A percentile compares a stretch with the other conserved stretches of the same genome.
Evolutionary conservation across 1,140 invertebrate species (phyloP).

Genomic region (Hirudo medicinalis): DNA sequence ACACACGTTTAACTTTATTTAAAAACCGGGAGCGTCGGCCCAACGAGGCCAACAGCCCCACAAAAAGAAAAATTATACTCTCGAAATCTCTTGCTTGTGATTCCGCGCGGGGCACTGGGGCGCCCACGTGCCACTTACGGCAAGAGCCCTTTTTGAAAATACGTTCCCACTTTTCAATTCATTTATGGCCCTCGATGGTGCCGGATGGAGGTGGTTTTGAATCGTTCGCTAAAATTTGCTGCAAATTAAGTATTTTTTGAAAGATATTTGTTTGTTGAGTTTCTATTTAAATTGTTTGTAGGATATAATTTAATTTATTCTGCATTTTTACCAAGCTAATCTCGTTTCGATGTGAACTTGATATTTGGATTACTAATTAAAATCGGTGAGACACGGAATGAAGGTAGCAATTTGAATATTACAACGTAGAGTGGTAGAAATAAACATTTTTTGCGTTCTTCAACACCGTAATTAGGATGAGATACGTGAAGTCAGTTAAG

Average conservation of each 20-base stretch:
- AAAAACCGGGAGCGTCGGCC: slow-evolving; percentile 7
- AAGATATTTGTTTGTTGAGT: not conserved
- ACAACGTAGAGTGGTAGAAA: no score
- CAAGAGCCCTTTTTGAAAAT: slow-evolving; percentile 23
- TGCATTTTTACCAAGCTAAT: no score
- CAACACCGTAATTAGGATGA: no score
- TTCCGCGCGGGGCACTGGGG: slow-evolving; percentile 18
- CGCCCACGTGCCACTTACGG: slow-evolving; percentile 20
- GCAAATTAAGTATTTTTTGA: not conserved
- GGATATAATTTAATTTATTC: no score
- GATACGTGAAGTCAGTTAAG: no score
- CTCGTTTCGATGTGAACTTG: no score
- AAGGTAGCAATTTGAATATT: no score
- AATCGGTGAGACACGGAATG: no score
- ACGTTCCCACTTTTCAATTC: not conserved
- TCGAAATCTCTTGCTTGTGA: slow-evolving; percentile 25
- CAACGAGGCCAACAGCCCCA: slow-evolving; percentile 20
- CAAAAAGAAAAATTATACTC: slow-evolving; percentile 20
- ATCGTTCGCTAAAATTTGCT: not conserved
- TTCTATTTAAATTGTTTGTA: no score
- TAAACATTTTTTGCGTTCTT: no score
- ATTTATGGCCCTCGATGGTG: not conserved
- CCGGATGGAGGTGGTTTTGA: not conserved
- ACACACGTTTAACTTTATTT: slow-evolving; percentile 10
- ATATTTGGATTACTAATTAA: no score